These are phyloP conservation scores for Apteryx owenii DNA, from an alignment of 2,113 vertebrate genomes.

Conservation along the genomic window DNA sequence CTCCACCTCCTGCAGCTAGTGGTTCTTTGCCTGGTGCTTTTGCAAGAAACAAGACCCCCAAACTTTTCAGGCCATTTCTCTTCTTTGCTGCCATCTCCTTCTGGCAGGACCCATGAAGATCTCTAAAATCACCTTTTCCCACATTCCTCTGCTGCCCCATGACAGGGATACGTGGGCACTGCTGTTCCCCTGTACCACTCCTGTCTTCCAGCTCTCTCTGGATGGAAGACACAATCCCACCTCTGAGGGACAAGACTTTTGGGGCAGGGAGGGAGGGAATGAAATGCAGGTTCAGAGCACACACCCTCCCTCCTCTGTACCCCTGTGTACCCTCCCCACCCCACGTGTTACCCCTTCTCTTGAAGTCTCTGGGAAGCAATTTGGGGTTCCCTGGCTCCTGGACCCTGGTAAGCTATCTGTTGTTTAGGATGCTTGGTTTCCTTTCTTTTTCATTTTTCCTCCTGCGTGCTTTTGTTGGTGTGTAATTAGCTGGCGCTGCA, in stretches of 20 bases:
- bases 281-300: neutral
- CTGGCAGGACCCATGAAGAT: neutral
- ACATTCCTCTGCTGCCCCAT: accelerated
- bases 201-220: neutral
- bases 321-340: neutral
- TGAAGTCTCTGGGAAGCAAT: accelerated
- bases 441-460: neutral
- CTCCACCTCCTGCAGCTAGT: neutral
- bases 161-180: neutral
- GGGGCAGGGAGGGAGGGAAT: too few relatives aligned
- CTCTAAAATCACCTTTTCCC: neutral
- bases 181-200: neutral
- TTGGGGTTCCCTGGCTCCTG: neutral
- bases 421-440: neutral
- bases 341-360: accelerated
- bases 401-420: accelerated
- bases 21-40: neutral
- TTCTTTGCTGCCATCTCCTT: neutral
- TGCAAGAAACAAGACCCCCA: neutral
- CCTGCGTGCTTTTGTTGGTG: neutral
- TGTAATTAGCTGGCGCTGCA: neutral
- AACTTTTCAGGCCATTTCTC: neutral
- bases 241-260: neutral
- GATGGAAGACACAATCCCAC: too few relatives aligned
- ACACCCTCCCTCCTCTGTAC: too few relatives aligned